Percentiles rank a stretch among this genome's conserved stretches.
phyloP scores from a whole-genome alignment of 2,888 invertebrate genomes.

The Hyppa rectilinea region DNA sequence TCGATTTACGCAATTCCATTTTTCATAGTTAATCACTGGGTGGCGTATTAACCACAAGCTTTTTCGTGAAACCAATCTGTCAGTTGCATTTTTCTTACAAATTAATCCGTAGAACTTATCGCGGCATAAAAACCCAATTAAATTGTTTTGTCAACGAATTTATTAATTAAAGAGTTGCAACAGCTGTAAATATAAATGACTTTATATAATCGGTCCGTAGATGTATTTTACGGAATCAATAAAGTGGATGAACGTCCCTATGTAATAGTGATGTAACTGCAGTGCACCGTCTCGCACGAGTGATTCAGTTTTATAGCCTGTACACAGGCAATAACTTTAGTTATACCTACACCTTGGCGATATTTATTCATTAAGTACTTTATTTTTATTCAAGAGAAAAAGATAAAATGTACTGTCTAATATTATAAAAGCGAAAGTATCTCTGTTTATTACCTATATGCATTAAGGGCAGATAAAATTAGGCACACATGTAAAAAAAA shows the following conservation, averaged over 20 bases:
- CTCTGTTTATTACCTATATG: not conserved
- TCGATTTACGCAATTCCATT: slow-evolving; percentile 21
- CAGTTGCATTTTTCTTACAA: slow-evolving; percentile 33
- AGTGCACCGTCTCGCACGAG: slow-evolving; percentile 40
- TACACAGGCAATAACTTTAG: slow-evolving; percentile 40
- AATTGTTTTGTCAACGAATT: slow-evolving; percentile 45
- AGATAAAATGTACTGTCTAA: not conserved
- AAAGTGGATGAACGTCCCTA: slow-evolving; percentile 61
- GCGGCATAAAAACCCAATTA: slow-evolving; percentile 53
- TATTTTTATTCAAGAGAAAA: not conserved
- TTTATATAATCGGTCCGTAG: slow-evolving; percentile 48
- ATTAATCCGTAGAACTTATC: slow-evolving; percentile 44
- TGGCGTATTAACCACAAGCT: slow-evolving; percentile 22
- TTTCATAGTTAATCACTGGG: slow-evolving; percentile 12
- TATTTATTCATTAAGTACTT: not conserved
- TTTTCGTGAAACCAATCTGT: slow-evolving; percentile 49
- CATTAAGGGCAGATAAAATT: not conserved
- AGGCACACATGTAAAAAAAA: not conserved
- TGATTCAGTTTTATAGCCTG: slow-evolving; percentile 48
- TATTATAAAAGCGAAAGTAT: not conserved
- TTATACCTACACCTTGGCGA: not conserved
- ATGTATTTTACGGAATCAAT: slow-evolving; percentile 65
- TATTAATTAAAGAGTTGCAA: slow-evolving; percentile 38
- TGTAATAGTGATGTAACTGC: slow-evolving; percentile 55
- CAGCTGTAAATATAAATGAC: slow-evolving; percentile 28